These are phyloP conservation scores for Falcunculus frontatus DNA, from an alignment of 2,113 vertebrate genomes.

Conservation along the genomic window DNA sequence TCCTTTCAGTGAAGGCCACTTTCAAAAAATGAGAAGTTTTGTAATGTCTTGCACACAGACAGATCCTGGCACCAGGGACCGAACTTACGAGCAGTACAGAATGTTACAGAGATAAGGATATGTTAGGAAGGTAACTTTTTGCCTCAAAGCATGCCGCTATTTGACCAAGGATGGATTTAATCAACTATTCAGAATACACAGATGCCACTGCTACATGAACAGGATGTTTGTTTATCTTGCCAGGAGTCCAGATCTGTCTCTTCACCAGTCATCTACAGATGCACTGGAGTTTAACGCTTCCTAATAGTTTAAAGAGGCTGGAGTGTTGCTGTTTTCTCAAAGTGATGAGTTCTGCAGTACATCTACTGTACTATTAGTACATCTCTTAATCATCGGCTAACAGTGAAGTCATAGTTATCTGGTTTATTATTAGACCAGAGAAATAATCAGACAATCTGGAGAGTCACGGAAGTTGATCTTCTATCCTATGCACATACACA, in stretches of 20 bases:
- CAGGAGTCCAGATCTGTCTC: background rate
- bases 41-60: background rate
- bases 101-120: background rate
- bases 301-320: background rate
- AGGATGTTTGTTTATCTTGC: background rate
- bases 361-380: background rate
- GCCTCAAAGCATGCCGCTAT: background rate
- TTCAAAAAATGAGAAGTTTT: background rate
- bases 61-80: background rate
- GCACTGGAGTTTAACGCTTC: background rate
- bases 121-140: background rate
- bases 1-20: background rate
- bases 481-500: background rate
- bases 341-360: background rate
- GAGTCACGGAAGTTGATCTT: background rate
- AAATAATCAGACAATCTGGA: background rate
- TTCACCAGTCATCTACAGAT: background rate
- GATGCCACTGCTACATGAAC: accelerated
- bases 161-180: background rate
- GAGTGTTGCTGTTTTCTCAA: background rate
- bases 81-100: background rate
- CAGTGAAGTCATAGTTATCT: background rate
- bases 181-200: background rate
- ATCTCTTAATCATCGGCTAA: background rate
- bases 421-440: background rate